Evolutionary conservation across 2,113 vertebrate genomes (phyloP), one percentile per base, ranked within the genome.

Genomic region (Eudorcas thomsonii): DNA sequence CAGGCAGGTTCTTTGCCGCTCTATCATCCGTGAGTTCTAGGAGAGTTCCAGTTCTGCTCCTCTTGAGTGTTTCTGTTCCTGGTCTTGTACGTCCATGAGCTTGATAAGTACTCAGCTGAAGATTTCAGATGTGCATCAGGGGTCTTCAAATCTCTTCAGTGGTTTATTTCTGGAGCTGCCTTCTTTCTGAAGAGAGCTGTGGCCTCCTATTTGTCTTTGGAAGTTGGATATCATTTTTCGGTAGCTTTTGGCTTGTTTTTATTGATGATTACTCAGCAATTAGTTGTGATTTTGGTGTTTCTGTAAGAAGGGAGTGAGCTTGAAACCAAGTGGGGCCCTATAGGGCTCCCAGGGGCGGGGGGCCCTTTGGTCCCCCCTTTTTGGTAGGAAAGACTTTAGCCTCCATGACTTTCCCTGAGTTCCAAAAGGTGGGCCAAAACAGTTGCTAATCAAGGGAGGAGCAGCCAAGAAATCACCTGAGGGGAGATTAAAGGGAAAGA

Each of bases 1-100:
- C 19, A 39, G 19, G 67, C 67, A 71, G 2, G 2, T 39, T 39
- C n/a, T 71, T 23, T 71, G 19, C 67, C 0, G 0, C 5, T 6
- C 8, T 36, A 12, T 71, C n/a, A 23, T 4, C n/a, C 23, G 67
- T 71, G 67, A 71, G n/a, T 71, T 71, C 67, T 39, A 12, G 9
- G 19, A 19, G 67, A 71, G 10, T 17, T 78, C 26, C 15, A 30
- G 77, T 21, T 85, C 52, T 86, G 23, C 57, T 59, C 23, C 26
- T 92, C 54, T 86, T 9, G 52, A 39, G 39, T 59, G 21, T n/a
- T 71, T 86, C 80, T 57, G 9, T 19, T 93, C 25, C 30, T 93
- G 39, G 30, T 78, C 7, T 93, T 60, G 11, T 12, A 11, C 1
- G 2, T 78, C 16, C 16, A 30, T 50, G 67, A 2, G 11, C 19